These are phyloP conservation scores for Glyphotaelius pellucidus DNA, from an alignment of 2,888 invertebrate genomes.

Conservation along the genomic window DNA sequence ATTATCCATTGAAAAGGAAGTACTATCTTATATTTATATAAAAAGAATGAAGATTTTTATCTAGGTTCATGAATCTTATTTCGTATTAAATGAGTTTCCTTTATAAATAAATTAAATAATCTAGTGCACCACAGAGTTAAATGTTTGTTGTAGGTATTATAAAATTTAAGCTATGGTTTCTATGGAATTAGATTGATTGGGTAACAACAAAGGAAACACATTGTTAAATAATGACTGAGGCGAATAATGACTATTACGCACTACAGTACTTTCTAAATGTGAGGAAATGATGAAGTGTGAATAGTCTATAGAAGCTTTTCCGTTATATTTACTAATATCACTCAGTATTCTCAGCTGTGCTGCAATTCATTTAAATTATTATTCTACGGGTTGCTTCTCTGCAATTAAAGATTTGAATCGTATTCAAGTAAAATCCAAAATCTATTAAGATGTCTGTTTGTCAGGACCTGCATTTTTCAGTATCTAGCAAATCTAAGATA, in stretches of 20 bases:
- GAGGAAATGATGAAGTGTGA: neutral
- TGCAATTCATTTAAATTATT: conserved; percentile 32
- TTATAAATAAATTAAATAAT: neutral
- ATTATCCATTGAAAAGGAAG: conserved; percentile 2
- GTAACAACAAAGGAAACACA: neutral
- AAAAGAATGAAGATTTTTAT: neutral
- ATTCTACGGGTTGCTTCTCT: neutral
- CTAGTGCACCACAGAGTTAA: neutral
- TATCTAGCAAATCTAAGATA: neutral
- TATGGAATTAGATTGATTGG: neutral
- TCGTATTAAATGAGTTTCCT: neutral
- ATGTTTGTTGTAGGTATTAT: neutral
- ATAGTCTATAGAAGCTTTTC: conserved; percentile 25
- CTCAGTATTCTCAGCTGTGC: conserved; percentile 46
- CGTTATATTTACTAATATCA: conserved; percentile 43
- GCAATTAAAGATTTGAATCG: neutral
- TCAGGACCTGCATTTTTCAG: neutral
- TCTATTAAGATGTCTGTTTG: neutral
- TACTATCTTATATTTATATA: conserved; percentile 2
- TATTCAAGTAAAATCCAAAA: neutral
- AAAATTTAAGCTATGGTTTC: neutral
- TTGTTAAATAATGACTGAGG: neutral
- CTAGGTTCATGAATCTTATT: neutral
- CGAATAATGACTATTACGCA: neutral
- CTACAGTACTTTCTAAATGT: conserved; percentile 16